These are phyloP conservation scores for Malacoctenus gilli DNA, from an alignment of 2,797 vertebrate species.

Conservation along the genomic window DNA sequence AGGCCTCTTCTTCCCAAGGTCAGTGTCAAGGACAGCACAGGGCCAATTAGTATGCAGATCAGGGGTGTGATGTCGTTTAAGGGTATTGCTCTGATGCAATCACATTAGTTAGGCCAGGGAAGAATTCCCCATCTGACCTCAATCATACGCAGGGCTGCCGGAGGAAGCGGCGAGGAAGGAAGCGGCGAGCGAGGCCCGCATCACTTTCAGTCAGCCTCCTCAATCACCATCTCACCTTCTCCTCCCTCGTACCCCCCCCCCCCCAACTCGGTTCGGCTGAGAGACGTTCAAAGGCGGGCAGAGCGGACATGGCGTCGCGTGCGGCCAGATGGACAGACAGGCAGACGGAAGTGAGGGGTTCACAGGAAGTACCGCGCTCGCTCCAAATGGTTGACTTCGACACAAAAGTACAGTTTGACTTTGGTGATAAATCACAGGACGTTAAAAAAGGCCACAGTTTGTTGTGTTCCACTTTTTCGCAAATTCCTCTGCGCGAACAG, in stretches of 20 bases:
- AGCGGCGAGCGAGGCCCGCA: slow-evolving; percentile 14
- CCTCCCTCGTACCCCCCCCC: slow-evolving; percentile 5
- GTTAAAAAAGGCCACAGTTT: too few species aligned
- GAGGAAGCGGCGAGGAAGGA: slow-evolving; percentile 51
- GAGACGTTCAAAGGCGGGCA: slow-evolving; percentile 14
- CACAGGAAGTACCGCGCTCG: slow-evolving; percentile 10
- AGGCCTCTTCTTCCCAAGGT: slow-evolving; percentile 80
- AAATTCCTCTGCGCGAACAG: too few species aligned
- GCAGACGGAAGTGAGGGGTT: slow-evolving; percentile 8
- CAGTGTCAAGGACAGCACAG: slow-evolving; percentile 86
- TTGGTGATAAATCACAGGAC: too few species aligned
- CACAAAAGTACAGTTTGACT: too few species aligned
- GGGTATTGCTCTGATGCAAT: slow-evolving; percentile 96
- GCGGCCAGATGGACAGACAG: slow-evolving; percentile 19
- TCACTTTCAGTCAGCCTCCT: slow-evolving; percentile 46
- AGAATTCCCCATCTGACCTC: slow-evolving; percentile 90
- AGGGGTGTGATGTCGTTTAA: slow-evolving; percentile 89
- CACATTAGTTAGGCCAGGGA: slow-evolving; percentile 93
- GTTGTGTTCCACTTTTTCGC: too few species aligned
- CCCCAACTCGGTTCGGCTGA: slow-evolving; percentile 12
- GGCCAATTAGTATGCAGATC: slow-evolving; percentile 97
- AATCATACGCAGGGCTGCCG: slow-evolving; percentile 84
- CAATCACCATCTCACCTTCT: slow-evolving; percentile 29
- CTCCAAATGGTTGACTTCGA: background rate
- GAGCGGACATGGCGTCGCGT: slow-evolving; percentile 19